Evolutionary conservation across 2,113 vertebrate species (phyloP).

Genomic region (Megalops atlanticus): DNA sequence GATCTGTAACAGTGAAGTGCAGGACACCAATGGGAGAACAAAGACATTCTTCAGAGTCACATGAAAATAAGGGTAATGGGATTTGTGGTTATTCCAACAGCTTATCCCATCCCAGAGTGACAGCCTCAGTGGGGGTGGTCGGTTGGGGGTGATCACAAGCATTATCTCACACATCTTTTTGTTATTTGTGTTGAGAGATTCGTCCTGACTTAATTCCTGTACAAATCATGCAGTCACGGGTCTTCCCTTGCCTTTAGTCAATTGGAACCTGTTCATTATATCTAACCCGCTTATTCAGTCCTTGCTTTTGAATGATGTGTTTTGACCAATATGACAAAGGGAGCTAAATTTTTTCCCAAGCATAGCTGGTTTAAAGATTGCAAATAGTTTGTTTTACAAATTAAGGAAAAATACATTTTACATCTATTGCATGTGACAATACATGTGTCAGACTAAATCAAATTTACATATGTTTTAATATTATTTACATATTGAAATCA

Average conservation of each 20-base stretch:
- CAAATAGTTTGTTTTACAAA: too few relatives aligned
- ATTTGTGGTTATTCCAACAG: background rate
- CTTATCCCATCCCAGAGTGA: background rate
- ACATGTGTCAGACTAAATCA: too few relatives aligned
- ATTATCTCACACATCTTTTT: background rate
- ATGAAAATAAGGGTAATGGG: conserved; percentile 17
- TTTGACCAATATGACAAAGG: conserved; percentile 5
- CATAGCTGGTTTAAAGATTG: too few relatives aligned
- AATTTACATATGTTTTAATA: too few relatives aligned
- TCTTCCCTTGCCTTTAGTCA: background rate
- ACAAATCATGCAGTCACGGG: background rate
- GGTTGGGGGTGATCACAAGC: background rate
- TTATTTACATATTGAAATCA: too few relatives aligned
- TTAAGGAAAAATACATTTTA: too few relatives aligned
- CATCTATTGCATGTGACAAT: too few relatives aligned
- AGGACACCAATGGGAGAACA: conserved; percentile 17
- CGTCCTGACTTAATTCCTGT: background rate
- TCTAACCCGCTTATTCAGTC: conserved; percentile 13
- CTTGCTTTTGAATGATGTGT: conserved; percentile 18
- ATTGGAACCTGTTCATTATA: background rate
- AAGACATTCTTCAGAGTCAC: conserved; percentile 12
- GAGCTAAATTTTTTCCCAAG: too few relatives aligned
- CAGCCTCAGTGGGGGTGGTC: background rate
- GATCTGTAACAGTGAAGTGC: background rate
- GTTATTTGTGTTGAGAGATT: background rate